Base-by-base conservation (phyloP, 2,113 vertebrate genomes). In the Plectropomus leopardus region DNA sequence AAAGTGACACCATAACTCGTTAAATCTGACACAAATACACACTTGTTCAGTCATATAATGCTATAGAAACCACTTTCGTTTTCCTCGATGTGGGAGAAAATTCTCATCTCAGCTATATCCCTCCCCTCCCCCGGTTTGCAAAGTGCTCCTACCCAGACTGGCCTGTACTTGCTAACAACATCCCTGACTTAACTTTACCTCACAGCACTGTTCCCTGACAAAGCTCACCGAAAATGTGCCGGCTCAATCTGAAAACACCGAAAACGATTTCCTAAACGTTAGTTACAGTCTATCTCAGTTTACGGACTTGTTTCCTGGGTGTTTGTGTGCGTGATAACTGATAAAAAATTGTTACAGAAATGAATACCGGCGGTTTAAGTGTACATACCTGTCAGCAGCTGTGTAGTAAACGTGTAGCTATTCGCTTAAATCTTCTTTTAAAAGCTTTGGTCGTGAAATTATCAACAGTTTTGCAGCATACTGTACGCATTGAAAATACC, bases 401-500 rank as follows among this genome's bases (percentile, higher is more conserved):
- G 32, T 87, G 86, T 80, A 82, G 83, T 82, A 76, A 76, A 17
- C 45, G 72, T 86, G 69, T 80, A 88, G 82, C 72, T 77, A 78
- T 73, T 82, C 71, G 89, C 92, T 90, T 5, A 21, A 61, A 23
- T 90, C 93, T 91, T 73, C 81, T 63, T n/a, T 48, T 66, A 36
- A 72, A 60, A 70, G 66, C 57, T 87, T 93, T 44, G 73, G 42
- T 74, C 86, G 67, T 79, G 23, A 85, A 86, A 87, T 84, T 86
- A 92, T 90, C 86, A 89, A 91, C 92, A 90, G 87, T 94, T 93
- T 88, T 81, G 94, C 92, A 93, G 94, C 93, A 94, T 94, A 95
- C 96, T 96, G 94, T 96, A 96, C 95, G 96, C 92, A 94, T 93
- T 85, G 93, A 95, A 94, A 94, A 95, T 93, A 94, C 90, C 88